Evolutionary conservation across 2,888 invertebrate genomes (phyloP).

Genomic region (Metacarcinus magister): DNA sequence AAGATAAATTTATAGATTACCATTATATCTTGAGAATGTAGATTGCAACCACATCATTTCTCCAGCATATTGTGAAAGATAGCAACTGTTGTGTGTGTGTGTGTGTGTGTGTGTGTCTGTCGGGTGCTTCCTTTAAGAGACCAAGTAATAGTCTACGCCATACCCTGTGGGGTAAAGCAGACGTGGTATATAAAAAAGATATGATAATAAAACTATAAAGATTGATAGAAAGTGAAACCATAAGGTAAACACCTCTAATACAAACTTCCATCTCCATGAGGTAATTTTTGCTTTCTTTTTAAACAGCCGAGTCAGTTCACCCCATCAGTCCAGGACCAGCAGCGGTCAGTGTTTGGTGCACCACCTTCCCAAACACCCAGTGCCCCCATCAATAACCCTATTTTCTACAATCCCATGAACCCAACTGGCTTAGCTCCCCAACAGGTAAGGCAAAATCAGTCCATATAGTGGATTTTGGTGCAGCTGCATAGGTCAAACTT

Average conservation of each 20-base stretch:
- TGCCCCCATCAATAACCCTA: neutral
- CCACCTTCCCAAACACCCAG: slow-evolving; percentile 39
- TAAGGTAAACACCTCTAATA: neutral
- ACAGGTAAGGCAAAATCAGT: slow-evolving; percentile 2
- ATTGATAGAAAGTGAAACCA: neutral
- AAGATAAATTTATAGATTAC: too few species aligned
- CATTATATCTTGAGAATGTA: too few species aligned
- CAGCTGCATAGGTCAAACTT: neutral
- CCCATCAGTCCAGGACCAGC: slow-evolving; percentile 81
- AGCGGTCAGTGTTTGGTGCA: slow-evolving; percentile 69
- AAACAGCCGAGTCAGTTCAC: slow-evolving; percentile 81
- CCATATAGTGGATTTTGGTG: neutral
- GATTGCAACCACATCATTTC: too few species aligned
- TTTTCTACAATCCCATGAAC: slow-evolving; percentile 68
- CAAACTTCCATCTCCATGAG: neutral
- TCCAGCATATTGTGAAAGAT: too few species aligned
- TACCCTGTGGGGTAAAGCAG: too few species aligned
- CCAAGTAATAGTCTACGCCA: too few species aligned
- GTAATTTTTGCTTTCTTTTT: slow-evolving; percentile 4
- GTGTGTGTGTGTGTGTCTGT: too few species aligned
- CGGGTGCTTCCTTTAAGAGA: too few species aligned
- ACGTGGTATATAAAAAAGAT: too few species aligned
- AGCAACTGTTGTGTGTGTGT: too few species aligned
- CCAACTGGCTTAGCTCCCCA: neutral
- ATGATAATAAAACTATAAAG: neutral